Percentiles rank a stretch among this genome's conserved stretches.
Evolutionary conservation across 2,888 invertebrate species (phyloP).

Genomic region (Caenorhabditis sinica): DNA sequence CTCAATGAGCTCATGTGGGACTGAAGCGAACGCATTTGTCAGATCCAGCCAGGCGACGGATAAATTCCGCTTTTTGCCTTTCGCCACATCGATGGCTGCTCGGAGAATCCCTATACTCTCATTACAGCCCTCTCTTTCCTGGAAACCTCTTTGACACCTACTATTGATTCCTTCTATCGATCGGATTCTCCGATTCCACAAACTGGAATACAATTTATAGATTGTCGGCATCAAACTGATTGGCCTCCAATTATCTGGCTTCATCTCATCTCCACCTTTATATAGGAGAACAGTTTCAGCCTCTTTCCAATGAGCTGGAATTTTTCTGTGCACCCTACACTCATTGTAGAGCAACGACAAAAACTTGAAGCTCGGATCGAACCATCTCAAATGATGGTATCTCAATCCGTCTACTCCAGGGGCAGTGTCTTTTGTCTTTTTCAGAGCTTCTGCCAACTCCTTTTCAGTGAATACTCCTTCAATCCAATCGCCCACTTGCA

Average conservation of each 20-base stretch:
- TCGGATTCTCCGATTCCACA: conserved; percentile 22
- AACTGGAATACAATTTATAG: conserved; percentile 16
- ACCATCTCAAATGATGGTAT: conserved; percentile 4
- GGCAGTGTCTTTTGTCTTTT: conserved; percentile 33
- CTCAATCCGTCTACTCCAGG: conserved; percentile 3
- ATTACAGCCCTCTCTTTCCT: conserved; percentile 25
- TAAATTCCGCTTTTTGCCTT: background rate
- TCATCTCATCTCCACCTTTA: conserved; percentile 29
- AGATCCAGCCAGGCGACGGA: conserved; percentile 52
- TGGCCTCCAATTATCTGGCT: conserved; percentile 27
- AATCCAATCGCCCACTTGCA: background rate
- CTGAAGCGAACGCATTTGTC: conserved; percentile 49
- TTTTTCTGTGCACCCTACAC: background rate
- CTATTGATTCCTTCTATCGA: background rate
- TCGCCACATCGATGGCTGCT: conserved; percentile 39
- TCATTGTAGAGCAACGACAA: background rate
- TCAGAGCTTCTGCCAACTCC: background rate
- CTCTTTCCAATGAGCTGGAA: conserved; percentile 39
- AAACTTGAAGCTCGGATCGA: background rate
- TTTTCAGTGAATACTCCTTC: background rate
- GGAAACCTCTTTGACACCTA: conserved; percentile 45
- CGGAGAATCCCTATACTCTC: conserved; percentile 51
- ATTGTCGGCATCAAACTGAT: conserved; percentile 22
- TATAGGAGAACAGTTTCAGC: conserved; percentile 34
- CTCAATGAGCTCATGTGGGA: too few relatives aligned